phyloP scores from a whole-genome alignment of 2,888 invertebrate species.

The Volucella bombylans region DNA sequence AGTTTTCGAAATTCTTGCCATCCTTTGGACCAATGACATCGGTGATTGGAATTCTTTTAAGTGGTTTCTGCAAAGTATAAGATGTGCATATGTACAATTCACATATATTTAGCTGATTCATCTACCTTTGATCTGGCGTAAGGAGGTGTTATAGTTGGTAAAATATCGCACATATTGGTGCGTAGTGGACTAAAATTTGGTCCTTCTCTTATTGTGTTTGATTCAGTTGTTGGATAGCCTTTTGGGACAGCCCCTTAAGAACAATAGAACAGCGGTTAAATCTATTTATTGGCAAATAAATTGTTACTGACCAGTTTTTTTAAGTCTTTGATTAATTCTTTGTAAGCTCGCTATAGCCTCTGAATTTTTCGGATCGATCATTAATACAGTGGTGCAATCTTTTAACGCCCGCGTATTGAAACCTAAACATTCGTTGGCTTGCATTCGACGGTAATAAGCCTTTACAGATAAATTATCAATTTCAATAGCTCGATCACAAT shows the following conservation, averaged over 20 bases:
- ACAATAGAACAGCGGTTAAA: neutral
- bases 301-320: constrained; percentile 76
- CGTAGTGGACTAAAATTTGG: constrained; percentile 77
- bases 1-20: constrained; percentile 76
- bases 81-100: neutral
- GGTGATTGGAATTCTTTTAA: constrained; percentile 78
- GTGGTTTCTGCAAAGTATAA: constrained; percentile 71
- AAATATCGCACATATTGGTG: constrained; percentile 77
- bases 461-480: constrained; percentile 92
- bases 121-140: constrained; percentile 79
- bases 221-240: constrained; percentile 40
- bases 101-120: neutral
- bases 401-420: constrained; percentile 88
- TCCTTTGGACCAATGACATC: constrained; percentile 79
- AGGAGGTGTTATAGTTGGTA: constrained; percentile 79
- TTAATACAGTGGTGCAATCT: constrained; percentile 88
- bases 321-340: constrained; percentile 79
- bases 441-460: constrained; percentile 91
- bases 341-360: constrained; percentile 84
- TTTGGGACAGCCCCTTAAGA: constrained; percentile 61
- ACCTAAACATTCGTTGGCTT: constrained; percentile 88
- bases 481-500: constrained; percentile 91
- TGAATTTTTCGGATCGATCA: constrained; percentile 90
- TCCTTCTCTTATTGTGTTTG: constrained; percentile 66
- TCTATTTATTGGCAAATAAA: neutral